Percentiles rank a stretch among this genome's conserved stretches.
phyloP scores from a whole-genome alignment of 2,113 vertebrate species.

The Phocoena phocoena region DNA sequence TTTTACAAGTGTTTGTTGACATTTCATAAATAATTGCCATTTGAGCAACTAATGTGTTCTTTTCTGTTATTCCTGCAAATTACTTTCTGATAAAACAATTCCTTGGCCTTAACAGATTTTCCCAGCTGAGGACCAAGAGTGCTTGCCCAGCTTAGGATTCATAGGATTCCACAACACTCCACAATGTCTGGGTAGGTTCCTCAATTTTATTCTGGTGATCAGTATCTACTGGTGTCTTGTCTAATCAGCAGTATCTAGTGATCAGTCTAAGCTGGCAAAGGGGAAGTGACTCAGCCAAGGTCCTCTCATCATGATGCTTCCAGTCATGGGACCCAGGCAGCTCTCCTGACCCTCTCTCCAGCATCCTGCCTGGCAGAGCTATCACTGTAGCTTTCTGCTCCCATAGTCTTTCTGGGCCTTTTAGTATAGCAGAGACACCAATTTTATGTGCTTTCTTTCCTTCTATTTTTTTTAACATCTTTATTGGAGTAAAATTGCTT shows the following conservation, averaged over 20 bases:
- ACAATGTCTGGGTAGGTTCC: not conserved
- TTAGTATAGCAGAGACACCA: not conserved
- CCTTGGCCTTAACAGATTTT: not conserved
- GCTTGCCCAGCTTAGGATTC: not conserved
- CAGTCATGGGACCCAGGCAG: not conserved
- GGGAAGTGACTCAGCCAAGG: not conserved
- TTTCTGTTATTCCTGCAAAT: conserved; percentile 4
- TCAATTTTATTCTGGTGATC: not conserved
- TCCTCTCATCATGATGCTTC: not conserved
- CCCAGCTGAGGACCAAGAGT: not conserved
- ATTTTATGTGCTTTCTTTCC: not conserved
- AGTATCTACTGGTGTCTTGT: no score
- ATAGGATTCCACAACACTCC: not conserved
- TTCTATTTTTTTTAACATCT: not conserved
- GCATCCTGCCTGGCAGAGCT: not conserved
- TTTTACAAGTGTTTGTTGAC: not conserved
- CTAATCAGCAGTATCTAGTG: no score
- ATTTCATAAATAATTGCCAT: not conserved
- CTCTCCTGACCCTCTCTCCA: not conserved
- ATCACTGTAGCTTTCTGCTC: not conserved
- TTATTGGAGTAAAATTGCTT: no score
- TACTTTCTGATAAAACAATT: conserved; percentile 33
- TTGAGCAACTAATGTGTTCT: not conserved
- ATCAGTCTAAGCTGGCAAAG: not conserved
- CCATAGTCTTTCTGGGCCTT: not conserved